These are phyloP conservation scores for Nymphalis urticae DNA, from an alignment of 2,888 invertebrate genomes.

Conservation along the genomic window DNA sequence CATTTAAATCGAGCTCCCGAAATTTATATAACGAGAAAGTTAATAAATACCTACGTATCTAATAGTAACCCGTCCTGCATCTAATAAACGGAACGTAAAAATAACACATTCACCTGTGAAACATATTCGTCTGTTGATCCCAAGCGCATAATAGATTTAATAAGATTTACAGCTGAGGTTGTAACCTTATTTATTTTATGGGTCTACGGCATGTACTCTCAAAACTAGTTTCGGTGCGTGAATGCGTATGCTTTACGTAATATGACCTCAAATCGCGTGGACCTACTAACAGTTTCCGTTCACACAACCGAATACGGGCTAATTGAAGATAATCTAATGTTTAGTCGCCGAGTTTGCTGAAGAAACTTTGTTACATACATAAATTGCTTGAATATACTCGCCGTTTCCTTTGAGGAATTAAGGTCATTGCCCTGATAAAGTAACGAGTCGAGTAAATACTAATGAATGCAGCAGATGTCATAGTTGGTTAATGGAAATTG, in stretches of 20 bases:
- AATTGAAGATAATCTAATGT: conserved; percentile 45
- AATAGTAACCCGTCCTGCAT: conserved; percentile 32
- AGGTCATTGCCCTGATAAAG: conserved; percentile 29
- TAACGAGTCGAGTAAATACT: conserved; percentile 1
- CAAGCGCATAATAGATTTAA: conserved; percentile 28
- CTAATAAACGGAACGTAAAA: conserved; percentile 22
- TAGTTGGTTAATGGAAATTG: neutral
- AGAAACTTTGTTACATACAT: conserved; percentile 35
- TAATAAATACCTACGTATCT: conserved; percentile 21
- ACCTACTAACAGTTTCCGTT: conserved; percentile 42
- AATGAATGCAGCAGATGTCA: neutral
- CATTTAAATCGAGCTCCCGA: neutral
- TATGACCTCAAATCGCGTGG: conserved; percentile 44
- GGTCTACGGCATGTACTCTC: conserved; percentile 60
- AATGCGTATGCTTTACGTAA: conserved; percentile 39
- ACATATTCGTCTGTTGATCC: conserved; percentile 26
- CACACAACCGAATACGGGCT: conserved; percentile 43
- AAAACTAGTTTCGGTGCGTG: conserved; percentile 62
- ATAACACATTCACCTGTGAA: conserved; percentile 24
- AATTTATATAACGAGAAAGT: neutral
- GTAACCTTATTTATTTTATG: conserved; percentile 76
- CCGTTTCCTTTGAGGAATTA: conserved; percentile 30
- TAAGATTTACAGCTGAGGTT: conserved; percentile 61
- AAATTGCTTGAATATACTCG: conserved; percentile 28
- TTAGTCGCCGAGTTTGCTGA: conserved; percentile 38